Evolutionary conservation across 2,113 vertebrate genomes (phyloP).

Genomic region (Forbesichthys papilliferus): DNA sequence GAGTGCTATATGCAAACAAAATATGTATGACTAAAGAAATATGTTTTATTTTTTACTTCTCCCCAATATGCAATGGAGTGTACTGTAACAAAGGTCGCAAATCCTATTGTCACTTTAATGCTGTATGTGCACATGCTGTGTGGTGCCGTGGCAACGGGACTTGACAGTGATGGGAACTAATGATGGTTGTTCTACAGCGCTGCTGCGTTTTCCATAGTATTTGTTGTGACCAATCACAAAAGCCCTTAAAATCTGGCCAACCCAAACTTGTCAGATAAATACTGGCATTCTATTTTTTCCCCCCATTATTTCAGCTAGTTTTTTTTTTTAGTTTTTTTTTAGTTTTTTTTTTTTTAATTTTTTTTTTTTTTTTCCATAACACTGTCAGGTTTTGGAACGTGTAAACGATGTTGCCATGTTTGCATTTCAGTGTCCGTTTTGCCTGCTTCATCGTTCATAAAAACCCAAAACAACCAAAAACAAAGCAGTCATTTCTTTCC

Average conservation of each 20-base stretch:
- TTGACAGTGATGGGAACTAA: slow-evolving; percentile 77
- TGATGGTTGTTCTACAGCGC: slow-evolving; percentile 62
- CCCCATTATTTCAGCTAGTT: slow-evolving; percentile 3
- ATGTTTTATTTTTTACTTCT: slow-evolving; percentile 68
- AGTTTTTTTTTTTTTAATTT: slow-evolving; percentile 4
- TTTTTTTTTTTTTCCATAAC: slow-evolving; percentile 36
- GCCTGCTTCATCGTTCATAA: slow-evolving; percentile 54
- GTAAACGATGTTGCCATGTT: slow-evolving; percentile 71
- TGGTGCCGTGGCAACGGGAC: slow-evolving; percentile 69
- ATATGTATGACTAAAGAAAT: slow-evolving; percentile 64
- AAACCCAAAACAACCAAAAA: slow-evolving; percentile 28
- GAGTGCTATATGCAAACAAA: slow-evolving; percentile 75
- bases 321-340: slow-evolving; percentile 9
- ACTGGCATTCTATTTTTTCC: slow-evolving; percentile 47
- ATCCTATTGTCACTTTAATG: slow-evolving; percentile 79
- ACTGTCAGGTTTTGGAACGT: slow-evolving; percentile 66
- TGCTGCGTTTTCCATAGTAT: slow-evolving; percentile 51
- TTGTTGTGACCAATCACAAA: slow-evolving; percentile 63
- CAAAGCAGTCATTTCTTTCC: slow-evolving; percentile 57
- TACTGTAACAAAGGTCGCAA: slow-evolving; percentile 74
- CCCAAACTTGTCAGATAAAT: slow-evolving; percentile 50
- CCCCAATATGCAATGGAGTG: slow-evolving; percentile 78
- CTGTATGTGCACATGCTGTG: slow-evolving; percentile 77
- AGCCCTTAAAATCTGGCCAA: slow-evolving; percentile 33
- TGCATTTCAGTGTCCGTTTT: slow-evolving; percentile 68